Percentiles rank a stretch among this genome's conserved stretches.
Conservation (phyloP, 1,140 invertebrate genomes). For the Drosophila auraria region DNA sequence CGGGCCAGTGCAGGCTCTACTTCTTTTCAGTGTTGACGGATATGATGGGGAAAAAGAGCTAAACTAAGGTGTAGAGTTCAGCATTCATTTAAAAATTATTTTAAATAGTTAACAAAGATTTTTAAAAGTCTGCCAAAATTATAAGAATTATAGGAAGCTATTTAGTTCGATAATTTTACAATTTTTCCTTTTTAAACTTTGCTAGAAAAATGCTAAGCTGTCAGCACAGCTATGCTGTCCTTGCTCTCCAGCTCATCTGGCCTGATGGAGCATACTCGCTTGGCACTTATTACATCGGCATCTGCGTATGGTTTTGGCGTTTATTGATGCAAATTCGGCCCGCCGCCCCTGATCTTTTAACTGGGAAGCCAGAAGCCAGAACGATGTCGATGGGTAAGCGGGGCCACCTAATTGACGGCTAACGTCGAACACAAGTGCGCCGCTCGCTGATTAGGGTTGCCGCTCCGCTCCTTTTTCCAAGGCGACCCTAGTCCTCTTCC, state of each 20-base stretch:
- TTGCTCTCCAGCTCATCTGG: slow-evolving; percentile 21
- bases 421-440: slow-evolving; percentile 79
- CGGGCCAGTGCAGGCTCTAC: slow-evolving; percentile 12
- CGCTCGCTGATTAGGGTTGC: slow-evolving; percentile 76
- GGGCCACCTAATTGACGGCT: slow-evolving; percentile 76
- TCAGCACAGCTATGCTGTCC: not conserved
- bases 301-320: slow-evolving; percentile 82
- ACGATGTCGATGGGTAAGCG: slow-evolving; percentile 17
- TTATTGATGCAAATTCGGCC: slow-evolving; percentile 78
- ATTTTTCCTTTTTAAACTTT: not conserved
- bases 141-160: no score
- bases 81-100: no score
- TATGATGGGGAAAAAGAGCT: not conserved
- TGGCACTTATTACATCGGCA: slow-evolving; percentile 81
- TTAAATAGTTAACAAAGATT: no score
- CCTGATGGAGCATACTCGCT: slow-evolving; percentile 76
- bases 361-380: not conserved
- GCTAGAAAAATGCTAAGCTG: not conserved
- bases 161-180: no score
- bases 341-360: slow-evolving; percentile 42
- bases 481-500: slow-evolving; percentile 27
- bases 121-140: not conserved
- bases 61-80: no score
- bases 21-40: slow-evolving; percentile 17
- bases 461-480: slow-evolving; percentile 13